Evolutionary conservation across 2,113 vertebrate species (phyloP), one percentile per base, ranked within the genome.

Genomic region (Candoia aspera): DNA sequence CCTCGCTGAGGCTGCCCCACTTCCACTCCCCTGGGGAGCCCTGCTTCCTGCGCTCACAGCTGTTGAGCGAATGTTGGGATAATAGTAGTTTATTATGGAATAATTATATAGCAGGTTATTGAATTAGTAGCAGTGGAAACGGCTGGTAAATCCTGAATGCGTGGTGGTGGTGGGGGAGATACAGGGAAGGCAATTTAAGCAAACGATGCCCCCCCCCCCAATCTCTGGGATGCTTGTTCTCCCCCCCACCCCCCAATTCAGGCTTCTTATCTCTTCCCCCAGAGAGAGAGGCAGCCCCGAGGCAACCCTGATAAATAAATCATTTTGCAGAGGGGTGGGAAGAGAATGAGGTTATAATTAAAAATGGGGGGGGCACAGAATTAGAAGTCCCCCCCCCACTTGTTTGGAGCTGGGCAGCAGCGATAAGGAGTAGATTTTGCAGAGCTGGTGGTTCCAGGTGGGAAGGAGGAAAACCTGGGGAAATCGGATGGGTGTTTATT

Each of bases 81-180:
- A 79, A 79, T 79, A 42, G 73, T 79, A 79, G 73, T 79, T 79
- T 79, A 79, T 79, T 79, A 79, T 79, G 73, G 73, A 79, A 79
- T 79, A 79, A 79, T 79, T 79, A 79, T 21, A 79, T 17, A 79
- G 73, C 2, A 33, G 33, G 33, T 79, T 79, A 79, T 79, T 79
- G 73, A 79, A 79, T 79, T 79, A 79, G 73, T 33, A 79, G 73
- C 8, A 21, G 6, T 79, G 33, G 8, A 79, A 79, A 37, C 8
- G 68, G 33, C 68, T 79, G 73, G 73, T 79, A 79, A 79, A 79
- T 79, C 8, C 33, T 79, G 73, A 3, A 42, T 2, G 73, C 17
- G 3, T 6, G 6, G n/a, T 6, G 17, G 9, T n/a, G 15, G 26
- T 3, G 60, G 11, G 62, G 33, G 64, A 68, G 6, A 73, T 17